A percentile compares a stretch with the other conserved stretches of the same genome.
phyloP scores from a whole-genome alignment of 2,888 invertebrate genomes.

The Eudasyphora cyanicolor region DNA sequence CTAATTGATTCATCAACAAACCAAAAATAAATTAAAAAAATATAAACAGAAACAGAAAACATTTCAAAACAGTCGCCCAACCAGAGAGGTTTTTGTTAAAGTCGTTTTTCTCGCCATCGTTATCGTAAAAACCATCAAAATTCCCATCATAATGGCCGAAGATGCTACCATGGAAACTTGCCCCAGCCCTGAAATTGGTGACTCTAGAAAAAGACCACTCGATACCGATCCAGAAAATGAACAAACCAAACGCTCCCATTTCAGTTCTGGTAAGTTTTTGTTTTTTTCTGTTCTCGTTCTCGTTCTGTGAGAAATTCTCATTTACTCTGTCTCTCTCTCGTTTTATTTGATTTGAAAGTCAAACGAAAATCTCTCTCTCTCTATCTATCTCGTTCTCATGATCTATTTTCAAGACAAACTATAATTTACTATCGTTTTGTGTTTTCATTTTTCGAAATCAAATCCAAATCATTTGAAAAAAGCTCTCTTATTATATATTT shows the following conservation, averaged over 20 bases:
- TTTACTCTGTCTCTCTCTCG: constrained; percentile 63
- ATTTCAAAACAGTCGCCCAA: constrained; percentile 14
- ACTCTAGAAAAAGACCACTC: constrained; percentile 94
- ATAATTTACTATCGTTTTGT: constrained; percentile 44
- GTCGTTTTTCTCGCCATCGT: constrained; percentile 60
- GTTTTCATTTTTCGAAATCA: constrained; percentile 39
- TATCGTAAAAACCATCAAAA: constrained; percentile 58
- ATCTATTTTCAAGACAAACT: constrained; percentile 38
- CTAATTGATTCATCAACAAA: constrained; percentile 56
- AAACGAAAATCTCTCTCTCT: constrained; percentile 41
- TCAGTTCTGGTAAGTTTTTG: constrained; percentile 89
- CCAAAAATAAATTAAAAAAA: constrained; percentile 67
- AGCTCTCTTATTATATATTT: constrained; percentile 43
- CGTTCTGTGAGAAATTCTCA: constrained; percentile 33
- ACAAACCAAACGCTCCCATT: constrained; percentile 93
- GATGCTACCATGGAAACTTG: constrained; percentile 96
- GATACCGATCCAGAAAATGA: constrained; percentile 92
- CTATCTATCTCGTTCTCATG: constrained; percentile 47
- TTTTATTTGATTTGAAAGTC: constrained; percentile 67
- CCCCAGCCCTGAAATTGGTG: constrained; percentile 93
- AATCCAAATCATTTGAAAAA: too few species aligned
- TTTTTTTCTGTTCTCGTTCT: constrained; percentile 36
- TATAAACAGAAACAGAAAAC: constrained; percentile 51
- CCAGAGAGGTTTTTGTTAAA: constrained; percentile 47
- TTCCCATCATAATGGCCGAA: constrained; percentile 86